Evolutionary conservation across 2,888 invertebrate species (phyloP), one percentile per base, ranked within the genome.

Genomic region (Loripinus fragilis): DNA sequence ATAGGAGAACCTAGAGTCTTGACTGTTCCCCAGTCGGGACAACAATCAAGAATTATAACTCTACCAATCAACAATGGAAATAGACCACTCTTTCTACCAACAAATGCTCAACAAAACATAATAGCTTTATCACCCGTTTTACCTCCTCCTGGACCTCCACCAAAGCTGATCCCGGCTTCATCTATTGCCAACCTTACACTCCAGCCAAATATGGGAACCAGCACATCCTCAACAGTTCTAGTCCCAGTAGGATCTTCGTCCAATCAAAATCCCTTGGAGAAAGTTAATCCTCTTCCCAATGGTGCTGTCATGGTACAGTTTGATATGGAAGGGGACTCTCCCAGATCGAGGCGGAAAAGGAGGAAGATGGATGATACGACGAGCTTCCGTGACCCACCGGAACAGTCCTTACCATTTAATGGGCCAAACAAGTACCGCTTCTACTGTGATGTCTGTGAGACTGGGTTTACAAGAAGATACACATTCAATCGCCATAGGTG

Each of bases 361-460:
- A 83, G 76, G 64, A 73, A 69, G 45, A 64, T 83, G 68, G 83
- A 83, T 10, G 83, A 83, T 30, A 83, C 83, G 38, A 71, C 83
- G 1, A 45, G 45, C 28, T 83, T 83, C 42, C 72, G 83, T 20
- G 83, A 83, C 38, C 83, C 80, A 65, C 83, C 80, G n/a, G 83
- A 83, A 35, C 67, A 64, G 23, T 83, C 83, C 20, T 66, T 83
- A 30, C 83, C 83, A 65, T 83, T 83, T 48, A 83, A 83, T 41
- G 83, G 83, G 10, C 83, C 83, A 2, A 80, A 83, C 66, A 83
- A 83, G 66, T 83, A 74, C 69, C 41, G 83, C 2, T 83, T 83
- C 66, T 83, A 80, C 65, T 83, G 83, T 70, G 83, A 83, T 69
- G 83, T 83, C 12, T 83, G 83, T 42, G 83, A 83, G 48, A 83